These are phyloP conservation scores for Lasioglossum vierecki DNA, from an alignment of 2,888 invertebrate genomes.

Conservation along the genomic window DNA sequence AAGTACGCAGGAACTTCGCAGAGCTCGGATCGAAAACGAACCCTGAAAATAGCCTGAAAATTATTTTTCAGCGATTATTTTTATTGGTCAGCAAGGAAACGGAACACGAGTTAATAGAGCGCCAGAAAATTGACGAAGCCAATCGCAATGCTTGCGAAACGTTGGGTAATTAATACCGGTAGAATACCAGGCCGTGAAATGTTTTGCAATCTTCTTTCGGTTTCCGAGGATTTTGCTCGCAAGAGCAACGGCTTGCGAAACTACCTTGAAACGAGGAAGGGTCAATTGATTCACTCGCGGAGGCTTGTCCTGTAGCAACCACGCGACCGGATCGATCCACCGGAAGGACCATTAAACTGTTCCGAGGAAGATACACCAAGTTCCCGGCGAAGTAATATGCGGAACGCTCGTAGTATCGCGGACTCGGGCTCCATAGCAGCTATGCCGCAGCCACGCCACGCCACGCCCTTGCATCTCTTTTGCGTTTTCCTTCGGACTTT, in stretches of 20 bases:
- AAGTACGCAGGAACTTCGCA: too few species aligned
- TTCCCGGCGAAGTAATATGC: background rate
- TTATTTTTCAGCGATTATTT: too few species aligned
- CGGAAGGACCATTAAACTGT: conserved; percentile 8
- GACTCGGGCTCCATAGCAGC: background rate
- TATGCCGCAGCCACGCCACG: conserved; percentile 1
- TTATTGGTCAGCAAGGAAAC: too few species aligned
- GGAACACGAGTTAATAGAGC: too few species aligned
- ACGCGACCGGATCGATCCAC: conserved; percentile 1
- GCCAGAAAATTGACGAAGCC: background rate
- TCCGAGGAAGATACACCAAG: conserved; percentile 5
- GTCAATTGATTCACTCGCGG: background rate
- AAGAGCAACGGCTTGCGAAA: background rate
- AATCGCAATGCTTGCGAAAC: background rate
- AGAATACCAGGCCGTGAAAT: background rate
- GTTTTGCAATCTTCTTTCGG: background rate
- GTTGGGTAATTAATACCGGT: background rate
- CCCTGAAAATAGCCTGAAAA: too few species aligned
- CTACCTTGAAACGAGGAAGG: background rate
- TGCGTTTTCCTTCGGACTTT: background rate
- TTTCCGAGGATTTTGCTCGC: background rate
- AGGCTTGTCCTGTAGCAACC: background rate
- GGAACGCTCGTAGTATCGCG: background rate
- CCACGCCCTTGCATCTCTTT: conserved; percentile 6
- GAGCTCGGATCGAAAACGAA: too few species aligned